These are phyloP conservation scores for cattle (Bos taurus) DNA, from an alignment of 2,113 vertebrate species.

Conservation along the genomic window ARS-UCD2.0 NC_037330.1:10195501-10196000, in stretches of 20 bases:
- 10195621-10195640: neutral
- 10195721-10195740: neutral
- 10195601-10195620: neutral
- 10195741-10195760: neutral
- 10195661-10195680: neutral
- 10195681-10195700: neutral
- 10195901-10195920: neutral
- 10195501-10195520: neutral
- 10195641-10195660: neutral
- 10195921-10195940: neutral
- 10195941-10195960: neutral
- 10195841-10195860: neutral
- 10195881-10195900: neutral
- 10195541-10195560: neutral
- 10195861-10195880: neutral
- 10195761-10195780: neutral
- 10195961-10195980: neutral
- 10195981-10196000: neutral
- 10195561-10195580: neutral
- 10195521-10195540: neutral
- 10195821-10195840: neutral
- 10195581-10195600: neutral
- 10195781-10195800: neutral
- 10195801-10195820: neutral
- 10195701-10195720: neutral